A percentile compares a stretch with the other conserved stretches of the same genome.
Conservation (phyloP, 1,140 invertebrate species). For the Augochlora pura region DNA sequence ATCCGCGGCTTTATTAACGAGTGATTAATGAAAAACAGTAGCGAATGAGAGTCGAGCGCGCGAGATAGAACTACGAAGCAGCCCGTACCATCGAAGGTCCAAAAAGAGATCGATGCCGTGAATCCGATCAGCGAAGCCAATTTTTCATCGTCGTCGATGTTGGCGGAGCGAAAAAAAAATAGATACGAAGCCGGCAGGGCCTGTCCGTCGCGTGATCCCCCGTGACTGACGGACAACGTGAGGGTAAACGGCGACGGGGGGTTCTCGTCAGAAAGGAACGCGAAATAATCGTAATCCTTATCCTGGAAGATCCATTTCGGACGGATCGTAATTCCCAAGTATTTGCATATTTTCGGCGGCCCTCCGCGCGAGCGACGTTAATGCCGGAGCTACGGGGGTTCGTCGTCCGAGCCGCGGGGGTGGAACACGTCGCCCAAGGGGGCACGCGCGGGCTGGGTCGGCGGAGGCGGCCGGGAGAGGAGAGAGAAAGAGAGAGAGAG, state of each 20-base stretch:
- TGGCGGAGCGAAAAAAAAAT: too few species aligned
- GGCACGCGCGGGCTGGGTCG: too few species aligned
- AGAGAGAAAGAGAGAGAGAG: constrained; percentile 13
- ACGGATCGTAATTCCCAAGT: constrained; percentile 9
- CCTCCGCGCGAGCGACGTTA: not conserved
- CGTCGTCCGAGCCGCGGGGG: not conserved
- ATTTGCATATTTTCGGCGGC: constrained; percentile 33
- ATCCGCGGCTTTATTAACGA: too few species aligned
- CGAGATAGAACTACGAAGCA: not conserved
- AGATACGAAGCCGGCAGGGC: too few species aligned
- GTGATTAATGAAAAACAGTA: too few species aligned
- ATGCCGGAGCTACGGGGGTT: not conserved
- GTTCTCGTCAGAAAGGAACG: not conserved
- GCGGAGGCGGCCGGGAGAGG: too few species aligned
- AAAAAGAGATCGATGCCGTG: too few species aligned
- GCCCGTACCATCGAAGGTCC: too few species aligned
- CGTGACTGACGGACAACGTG: not conserved
- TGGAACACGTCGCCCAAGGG: not conserved
- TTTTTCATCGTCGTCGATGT: too few species aligned
- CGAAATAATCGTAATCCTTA: constrained; percentile 20
- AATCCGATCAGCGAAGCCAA: too few species aligned
- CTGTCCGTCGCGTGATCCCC: not conserved
- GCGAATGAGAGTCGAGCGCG: too few species aligned
- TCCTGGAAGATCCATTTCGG: not conserved
- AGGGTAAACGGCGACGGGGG: not conserved